Evolutionary conservation across 2,888 invertebrate species (phyloP), one percentile per base, ranked within the genome.

Genomic region (Corythucha ciliata): DNA sequence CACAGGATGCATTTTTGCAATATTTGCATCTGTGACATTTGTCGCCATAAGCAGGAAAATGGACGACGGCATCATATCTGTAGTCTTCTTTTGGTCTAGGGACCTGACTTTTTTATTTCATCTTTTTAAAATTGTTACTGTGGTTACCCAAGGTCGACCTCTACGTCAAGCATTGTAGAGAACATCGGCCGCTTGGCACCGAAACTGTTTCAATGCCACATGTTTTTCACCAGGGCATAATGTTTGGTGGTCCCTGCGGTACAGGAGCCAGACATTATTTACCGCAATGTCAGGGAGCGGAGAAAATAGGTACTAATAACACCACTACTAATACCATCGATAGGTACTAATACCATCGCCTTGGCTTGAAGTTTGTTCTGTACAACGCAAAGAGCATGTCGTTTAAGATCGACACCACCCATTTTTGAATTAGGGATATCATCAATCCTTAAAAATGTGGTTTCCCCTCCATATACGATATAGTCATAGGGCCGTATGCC

Each of bases 401-500:
- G 5, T 36, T 12, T 0, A n/a, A 56, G 41, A 47, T 56, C 54
- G 1, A 56, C 47, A 10, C 53, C 53, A 27, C 50, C 55, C 53
- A 56, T 56, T 10, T 50, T 36, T 1, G 42, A 37, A 21, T 56
- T 56, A 39, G 53, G 54, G 14, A 44, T 33, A 2, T 33, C 37
- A 10, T 53, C 37, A n/a, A 41, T n/a, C 12, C 18, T 34, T 18
- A 58, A 51, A 45, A 64, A 64, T n/a, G 61, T 64, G 14, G 60
- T 61, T 26, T 63, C 61, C 3, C 63, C 64, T 21, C 57, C 61
- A 18, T n/a, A n/a, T n/a, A n/a, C n/a, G n/a, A n/a, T n/a, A n/a
- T n/a, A n/a, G n/a, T 67, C 65, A 48, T 65, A n/a, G n/a, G n/a
- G n/a, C n/a, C n/a, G n/a, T n/a, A n/a, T n/a, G n/a, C n/a, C n/a